Conservation (phyloP, 2,797 vertebrate genomes). For the Phrynocephalus guinanensis region DNA sequence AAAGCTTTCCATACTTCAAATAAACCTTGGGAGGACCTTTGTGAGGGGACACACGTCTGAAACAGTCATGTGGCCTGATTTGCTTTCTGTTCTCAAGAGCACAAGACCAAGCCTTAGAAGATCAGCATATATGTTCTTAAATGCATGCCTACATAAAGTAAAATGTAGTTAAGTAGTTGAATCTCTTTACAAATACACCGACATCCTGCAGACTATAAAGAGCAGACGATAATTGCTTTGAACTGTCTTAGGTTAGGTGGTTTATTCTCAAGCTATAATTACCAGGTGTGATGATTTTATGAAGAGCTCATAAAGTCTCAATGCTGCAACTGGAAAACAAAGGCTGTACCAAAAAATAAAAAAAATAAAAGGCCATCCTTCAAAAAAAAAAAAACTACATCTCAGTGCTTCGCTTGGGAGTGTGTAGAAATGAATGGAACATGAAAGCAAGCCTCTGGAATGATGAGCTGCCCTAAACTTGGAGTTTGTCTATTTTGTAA, state of each 20-base stretch:
- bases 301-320: background rate
- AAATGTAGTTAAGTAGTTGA: conserved; percentile 8
- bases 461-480: background rate
- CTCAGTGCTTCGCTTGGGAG: background rate
- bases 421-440: background rate
- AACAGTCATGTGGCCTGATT: rapidly evolving
- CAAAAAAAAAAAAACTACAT: background rate
- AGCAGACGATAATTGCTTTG: background rate
- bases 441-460: conserved; percentile 14
- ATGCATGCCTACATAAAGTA: background rate
- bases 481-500: background rate
- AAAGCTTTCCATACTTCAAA: background rate
- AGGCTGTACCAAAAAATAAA: background rate
- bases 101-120: background rate
- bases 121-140: conserved; percentile 1
- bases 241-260: background rate
- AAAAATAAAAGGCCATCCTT: conserved; percentile 2
- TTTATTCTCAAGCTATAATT: conserved; percentile 28
- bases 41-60: background rate
- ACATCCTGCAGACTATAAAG: background rate
- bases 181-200: background rate
- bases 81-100: background rate
- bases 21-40: background rate
- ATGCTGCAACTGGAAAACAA: conserved; percentile 3
- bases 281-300: conserved; percentile 32